Base-by-base conservation (phyloP, 2,113 vertebrate species). In the Nettapus auritus region DNA sequence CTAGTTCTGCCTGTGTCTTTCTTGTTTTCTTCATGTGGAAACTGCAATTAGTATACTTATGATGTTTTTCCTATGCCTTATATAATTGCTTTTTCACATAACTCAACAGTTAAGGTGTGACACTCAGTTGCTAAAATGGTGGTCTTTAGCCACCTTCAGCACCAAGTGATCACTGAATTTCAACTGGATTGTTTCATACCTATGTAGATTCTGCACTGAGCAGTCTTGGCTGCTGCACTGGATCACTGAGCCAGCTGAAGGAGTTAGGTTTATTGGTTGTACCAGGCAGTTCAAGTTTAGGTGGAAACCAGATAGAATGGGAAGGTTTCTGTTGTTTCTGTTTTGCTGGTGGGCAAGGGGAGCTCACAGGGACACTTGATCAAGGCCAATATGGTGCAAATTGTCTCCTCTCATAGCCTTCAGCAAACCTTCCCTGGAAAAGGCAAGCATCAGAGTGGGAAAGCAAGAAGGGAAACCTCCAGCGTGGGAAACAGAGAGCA, bases 1-100 rank as follows among this genome's bases (percentile, higher is more conserved):
- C 0, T 4, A 5, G 33, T 78, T 80, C 31, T 67, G 17, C 48
- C 11, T 0, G 0, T 25, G 17, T 62, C 21, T 11, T 71, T 21
- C 21, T 23, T 26, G 21, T 3, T 70, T 76, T 50, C 46, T 46
- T 78, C n/a, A 33, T 67, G 44, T 78, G 42, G 25, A 77, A 66
- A 3, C 44, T 36, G 17, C 2, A 70, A 21, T 46, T 73, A 34
- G 11, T 62, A 23, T 2, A 18, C 38, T 25, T 40, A 1, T 26
- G 29, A 67, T 5, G 11, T 78, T 5, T 68, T 89, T 76, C 26
- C 46, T 48, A 48, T 64, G 2, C 7, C 5, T 2, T 8, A 13
- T 26, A 14, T 46, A 74, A 55, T 20, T 52, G 15, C 9, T 11
- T 88, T 82, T 71, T 38, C n/a, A 23, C 33, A 52, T 29, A 40